These are phyloP conservation scores for Palythoa grandiflora DNA, from an alignment of 92 coral and sea anemone species.

Conservation along the genomic window DNA sequence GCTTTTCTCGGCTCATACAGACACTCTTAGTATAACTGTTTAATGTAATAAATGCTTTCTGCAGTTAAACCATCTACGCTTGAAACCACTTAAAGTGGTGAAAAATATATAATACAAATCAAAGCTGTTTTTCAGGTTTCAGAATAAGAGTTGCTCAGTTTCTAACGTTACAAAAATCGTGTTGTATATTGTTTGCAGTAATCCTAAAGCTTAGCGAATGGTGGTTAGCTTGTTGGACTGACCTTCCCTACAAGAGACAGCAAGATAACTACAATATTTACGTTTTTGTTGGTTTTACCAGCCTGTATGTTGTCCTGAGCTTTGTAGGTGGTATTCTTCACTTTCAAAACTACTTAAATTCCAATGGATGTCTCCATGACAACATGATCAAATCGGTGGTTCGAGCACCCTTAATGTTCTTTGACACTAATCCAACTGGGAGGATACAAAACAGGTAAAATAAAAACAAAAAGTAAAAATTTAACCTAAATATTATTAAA, in stretches of 20 bases:
- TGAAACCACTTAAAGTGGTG: too few relatives aligned
- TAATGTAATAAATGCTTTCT: too few relatives aligned
- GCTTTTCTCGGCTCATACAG: too few relatives aligned
- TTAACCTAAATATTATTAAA: too few relatives aligned
- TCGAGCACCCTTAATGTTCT: slow-evolving; percentile 32
- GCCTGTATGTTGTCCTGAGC: slow-evolving; percentile 18
- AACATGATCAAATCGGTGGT: slow-evolving; percentile 42
- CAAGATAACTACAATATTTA: slow-evolving; percentile 33
- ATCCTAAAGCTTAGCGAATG: slow-evolving; percentile 44
- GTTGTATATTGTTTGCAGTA: slow-evolving; percentile 4
- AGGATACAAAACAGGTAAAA: slow-evolving; percentile 43
- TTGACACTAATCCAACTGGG: slow-evolving; percentile 41
- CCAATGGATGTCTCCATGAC: slow-evolving; percentile 40
- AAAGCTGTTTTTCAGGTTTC: background rate
- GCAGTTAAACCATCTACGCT: too few relatives aligned
- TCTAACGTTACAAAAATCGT: background rate
- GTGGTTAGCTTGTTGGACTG: slow-evolving; percentile 44
- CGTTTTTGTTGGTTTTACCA: slow-evolving; percentile 17
- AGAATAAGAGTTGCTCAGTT: background rate
- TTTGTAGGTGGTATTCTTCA: slow-evolving; percentile 29
- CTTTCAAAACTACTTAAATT: slow-evolving; percentile 37
- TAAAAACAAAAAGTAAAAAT: background rate
- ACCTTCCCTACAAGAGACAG: slow-evolving; percentile 28
- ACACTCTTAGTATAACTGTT: too few relatives aligned
- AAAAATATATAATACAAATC: background rate